Evolutionary conservation across 2,888 invertebrate species (phyloP), one percentile per base, ranked within the genome.

Genomic region (Caenorhabditis sp.): DNA sequence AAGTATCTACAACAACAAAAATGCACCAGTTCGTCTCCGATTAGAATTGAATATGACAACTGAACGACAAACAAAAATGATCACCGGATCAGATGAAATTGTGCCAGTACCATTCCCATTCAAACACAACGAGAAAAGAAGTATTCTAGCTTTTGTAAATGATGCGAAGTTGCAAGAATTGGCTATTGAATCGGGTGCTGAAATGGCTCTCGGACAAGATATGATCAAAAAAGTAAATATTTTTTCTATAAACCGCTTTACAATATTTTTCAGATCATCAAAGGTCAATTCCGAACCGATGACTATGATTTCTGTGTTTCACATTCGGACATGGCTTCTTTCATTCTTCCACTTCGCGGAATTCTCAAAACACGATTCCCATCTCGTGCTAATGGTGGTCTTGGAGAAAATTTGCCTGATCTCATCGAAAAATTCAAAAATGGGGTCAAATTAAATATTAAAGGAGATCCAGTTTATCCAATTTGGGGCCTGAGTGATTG

Each of bases 41-140:
- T 90, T 95, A 67, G 94, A 95, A 88, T 88, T 95, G 3, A 92
- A 95, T 87, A 93, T 95, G 93, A 90, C 90, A 78, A 92, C 92
- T 63, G 91, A 90, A 74, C 92, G 92, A 87, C 91, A 92, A 83
- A 85, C 85, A 17, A 86, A 86, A 77, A 81, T 85, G 80, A 71
- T 87, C n/a, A 54, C 79, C 2, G 77, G 73, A 36, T 83, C 83
- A 20, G 84, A 85, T 59, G 84, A 87, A 61, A 83, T 87, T 59
- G 83, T 87, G 5, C 84, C 85, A 25, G 81, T 87, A 4, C 87
- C 87, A 14, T 77, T 75, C 60, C 84, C 87, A 2, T 87, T 87
- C 74, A 74, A 78, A 20, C 87, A 87, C 70, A 83, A 80, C 60
- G 87, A 87, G 69, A 87, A 87, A 72, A 70, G 87, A 56, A 83